phyloP scores from a whole-genome alignment of 2,888 invertebrate species.

The Clistopyga incitator region DNA sequence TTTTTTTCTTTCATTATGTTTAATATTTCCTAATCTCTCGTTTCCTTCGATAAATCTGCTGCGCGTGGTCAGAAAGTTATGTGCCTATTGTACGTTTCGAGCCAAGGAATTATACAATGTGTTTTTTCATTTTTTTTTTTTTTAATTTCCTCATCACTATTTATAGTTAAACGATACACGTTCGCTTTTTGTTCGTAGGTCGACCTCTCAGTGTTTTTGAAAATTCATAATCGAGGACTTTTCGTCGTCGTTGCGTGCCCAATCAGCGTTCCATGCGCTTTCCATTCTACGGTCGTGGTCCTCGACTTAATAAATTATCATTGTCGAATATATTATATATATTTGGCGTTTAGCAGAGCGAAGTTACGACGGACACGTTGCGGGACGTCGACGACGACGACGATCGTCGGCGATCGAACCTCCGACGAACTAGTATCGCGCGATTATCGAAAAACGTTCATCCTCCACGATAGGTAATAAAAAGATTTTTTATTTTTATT shows the following conservation, averaged over 20 bases:
- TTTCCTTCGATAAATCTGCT: constrained; percentile 57
- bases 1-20: constrained; percentile 42
- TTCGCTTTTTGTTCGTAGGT: constrained; percentile 37
- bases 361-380: constrained; percentile 39
- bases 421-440: constrained; percentile 22
- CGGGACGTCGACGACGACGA: constrained; percentile 42
- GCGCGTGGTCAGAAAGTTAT: constrained; percentile 71
- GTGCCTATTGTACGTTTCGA: constrained; percentile 75
- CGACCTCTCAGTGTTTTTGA: constrained; percentile 25
- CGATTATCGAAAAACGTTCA: constrained; percentile 55
- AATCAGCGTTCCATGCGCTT: constrained; percentile 15
- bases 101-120: constrained; percentile 71
- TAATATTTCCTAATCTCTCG: constrained; percentile 70
- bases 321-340: constrained; percentile 57
- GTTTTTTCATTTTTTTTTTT: constrained; percentile 46
- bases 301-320: constrained; percentile 50
- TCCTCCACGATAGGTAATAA: constrained; percentile 70
- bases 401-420: constrained; percentile 22
- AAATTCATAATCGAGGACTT: constrained; percentile 19
- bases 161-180: constrained; percentile 64
- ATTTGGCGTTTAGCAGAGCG: constrained; percentile 59
- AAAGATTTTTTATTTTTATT: constrained; percentile 66
- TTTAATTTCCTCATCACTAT: constrained; percentile 33
- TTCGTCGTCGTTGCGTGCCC: constrained; percentile 25
- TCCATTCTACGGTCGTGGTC: constrained; percentile 58